These are phyloP conservation scores for Craniophora ligustri DNA, from an alignment of 2,888 invertebrate genomes.

Conservation along the genomic window DNA sequence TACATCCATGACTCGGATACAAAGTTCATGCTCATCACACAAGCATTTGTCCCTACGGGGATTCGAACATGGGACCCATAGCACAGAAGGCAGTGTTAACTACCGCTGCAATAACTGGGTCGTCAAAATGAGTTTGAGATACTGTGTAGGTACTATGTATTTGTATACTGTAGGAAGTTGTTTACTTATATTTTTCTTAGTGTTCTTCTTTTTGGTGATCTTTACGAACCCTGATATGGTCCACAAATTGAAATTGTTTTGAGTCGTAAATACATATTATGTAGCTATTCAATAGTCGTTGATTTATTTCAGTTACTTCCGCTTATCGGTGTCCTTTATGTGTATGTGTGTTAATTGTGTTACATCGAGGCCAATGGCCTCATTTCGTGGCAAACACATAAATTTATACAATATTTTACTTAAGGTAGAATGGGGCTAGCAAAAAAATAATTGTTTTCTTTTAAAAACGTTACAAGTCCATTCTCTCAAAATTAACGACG, in stretches of 20 bases:
- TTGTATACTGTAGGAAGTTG: no score
- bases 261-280: conserved; percentile 2
- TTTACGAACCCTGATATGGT: no score
- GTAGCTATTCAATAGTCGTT: conserved; percentile 50
- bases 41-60: no score
- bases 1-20: no score
- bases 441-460: conserved; percentile 59
- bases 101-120: no score
- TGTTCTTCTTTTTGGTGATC: no score
- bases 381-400: conserved; percentile 58
- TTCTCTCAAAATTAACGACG: conserved; percentile 66
- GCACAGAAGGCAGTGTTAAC: no score
- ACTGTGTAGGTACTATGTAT: no score
- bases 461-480: conserved; percentile 61
- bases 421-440: conserved; percentile 62
- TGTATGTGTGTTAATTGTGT: conserved; percentile 57
- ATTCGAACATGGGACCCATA: no score
- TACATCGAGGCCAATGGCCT: conserved; percentile 66
- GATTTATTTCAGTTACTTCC: conserved; percentile 67
- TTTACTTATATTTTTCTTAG: no score
- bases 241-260: neutral
- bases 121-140: no score
- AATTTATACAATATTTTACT: conserved; percentile 73
- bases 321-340: conserved; percentile 61
- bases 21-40: no score